Conservation (phyloP, 2,113 vertebrate genomes). For the Boleophthalmus pectinirostris region DNA sequence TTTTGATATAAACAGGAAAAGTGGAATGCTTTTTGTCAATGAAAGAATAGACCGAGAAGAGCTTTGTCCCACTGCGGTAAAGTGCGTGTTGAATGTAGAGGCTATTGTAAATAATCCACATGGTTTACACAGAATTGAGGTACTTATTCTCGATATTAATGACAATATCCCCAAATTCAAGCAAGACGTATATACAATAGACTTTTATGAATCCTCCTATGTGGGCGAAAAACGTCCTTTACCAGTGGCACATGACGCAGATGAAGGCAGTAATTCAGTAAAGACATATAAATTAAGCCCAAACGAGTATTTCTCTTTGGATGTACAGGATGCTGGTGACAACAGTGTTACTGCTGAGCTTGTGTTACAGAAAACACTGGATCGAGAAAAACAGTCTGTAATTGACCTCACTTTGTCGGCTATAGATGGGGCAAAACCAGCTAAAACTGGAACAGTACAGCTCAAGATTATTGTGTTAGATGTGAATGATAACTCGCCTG, state of each 20-base stretch:
- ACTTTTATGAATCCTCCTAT: slow-evolving; percentile 57
- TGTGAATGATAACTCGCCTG: slow-evolving; percentile 57
- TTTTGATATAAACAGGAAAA: slow-evolving; percentile 71
- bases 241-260: slow-evolving; percentile 64
- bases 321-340: slow-evolving; percentile 38
- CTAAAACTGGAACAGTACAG: slow-evolving; percentile 42
- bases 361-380: slow-evolving; percentile 57
- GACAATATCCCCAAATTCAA: slow-evolving; percentile 73
- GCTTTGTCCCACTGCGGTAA: slow-evolving; percentile 62
- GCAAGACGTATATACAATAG: slow-evolving; percentile 28
- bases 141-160: slow-evolving; percentile 75
- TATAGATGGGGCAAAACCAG: slow-evolving; percentile 60
- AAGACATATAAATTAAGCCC: slow-evolving; percentile 24
- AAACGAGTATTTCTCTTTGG: slow-evolving; percentile 46
- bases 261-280: slow-evolving; percentile 63
- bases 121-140: slow-evolving; percentile 65
- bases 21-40: slow-evolving; percentile 64
- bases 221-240: slow-evolving; percentile 63
- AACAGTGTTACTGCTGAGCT: slow-evolving; percentile 29
- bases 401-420: slow-evolving; percentile 51
- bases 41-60: slow-evolving; percentile 76
- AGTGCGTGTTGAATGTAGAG: slow-evolving; percentile 72
- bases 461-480: slow-evolving; percentile 49
- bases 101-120: slow-evolving; percentile 65
- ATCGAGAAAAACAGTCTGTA: slow-evolving; percentile 48